Percentiles rank a stretch among this genome's conserved stretches.
phyloP scores from a whole-genome alignment of 2,888 invertebrate genomes.

The Zaprionus bogoriensis region DNA sequence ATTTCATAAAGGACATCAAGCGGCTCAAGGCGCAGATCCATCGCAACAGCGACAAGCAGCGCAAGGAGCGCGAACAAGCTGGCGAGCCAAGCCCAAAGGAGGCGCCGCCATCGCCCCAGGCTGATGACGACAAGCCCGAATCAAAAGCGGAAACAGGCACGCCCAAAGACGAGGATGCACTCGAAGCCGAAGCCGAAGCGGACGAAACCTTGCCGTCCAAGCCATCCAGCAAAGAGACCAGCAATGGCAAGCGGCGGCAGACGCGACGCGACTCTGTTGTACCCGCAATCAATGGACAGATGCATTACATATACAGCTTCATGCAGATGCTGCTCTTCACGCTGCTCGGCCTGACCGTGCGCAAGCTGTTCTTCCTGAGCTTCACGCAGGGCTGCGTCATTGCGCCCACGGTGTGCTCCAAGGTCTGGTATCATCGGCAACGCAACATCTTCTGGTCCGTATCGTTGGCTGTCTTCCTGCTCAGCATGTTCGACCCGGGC shows the following conservation, averaged over 20 bases:
- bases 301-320: conserved; percentile 86
- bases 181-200: conserved; percentile 7
- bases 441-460: conserved; percentile 81
- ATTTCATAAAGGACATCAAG: conserved; percentile 81
- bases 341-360: conserved; percentile 77
- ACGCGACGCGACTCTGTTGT: conserved; percentile 39
- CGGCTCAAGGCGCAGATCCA: conserved; percentile 80
- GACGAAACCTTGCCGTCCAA: conserved; percentile 49
- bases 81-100: conserved; percentile 21
- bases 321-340: conserved; percentile 88
- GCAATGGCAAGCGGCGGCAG: conserved; percentile 22
- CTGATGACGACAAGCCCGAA: background rate
- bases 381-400: conserved; percentile 84
- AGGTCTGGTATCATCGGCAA: conserved; percentile 84
- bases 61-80: conserved; percentile 62
- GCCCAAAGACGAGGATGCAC: background rate
- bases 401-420: conserved; percentile 86
- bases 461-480: conserved; percentile 84
- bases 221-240: conserved; percentile 29
- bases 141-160: background rate
- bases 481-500: conserved; percentile 82
- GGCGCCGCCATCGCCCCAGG: conserved; percentile 18
- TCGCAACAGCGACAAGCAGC: conserved; percentile 69
- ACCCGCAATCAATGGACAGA: conserved; percentile 51
- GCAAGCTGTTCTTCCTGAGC: conserved; percentile 81